These are phyloP conservation scores for Arbacia lixula DNA, from an alignment of 53 echinoderm and acorn worm genomes.

Conservation along the genomic window DNA sequence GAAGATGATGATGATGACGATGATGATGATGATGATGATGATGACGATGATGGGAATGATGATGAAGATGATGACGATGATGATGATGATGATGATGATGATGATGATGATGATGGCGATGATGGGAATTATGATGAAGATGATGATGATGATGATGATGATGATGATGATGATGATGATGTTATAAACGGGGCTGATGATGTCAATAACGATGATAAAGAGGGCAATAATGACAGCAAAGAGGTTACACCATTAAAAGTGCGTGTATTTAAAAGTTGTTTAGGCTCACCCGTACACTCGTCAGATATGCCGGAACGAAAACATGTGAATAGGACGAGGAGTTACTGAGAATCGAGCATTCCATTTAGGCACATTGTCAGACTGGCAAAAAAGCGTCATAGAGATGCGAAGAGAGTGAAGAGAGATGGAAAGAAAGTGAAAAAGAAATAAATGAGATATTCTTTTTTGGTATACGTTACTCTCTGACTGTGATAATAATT, in stretches of 20 bases:
- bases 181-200: neutral
- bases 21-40: neutral
- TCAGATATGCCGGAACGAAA: no score
- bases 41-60: neutral
- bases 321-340: no score
- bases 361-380: no score
- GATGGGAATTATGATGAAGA: neutral
- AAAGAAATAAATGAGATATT: no score
- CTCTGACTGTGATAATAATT: no score
- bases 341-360: no score
- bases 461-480: no score
- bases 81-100: neutral
- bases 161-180: neutral
- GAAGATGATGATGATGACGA: slow-evolving; percentile 1
- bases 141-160: neutral
- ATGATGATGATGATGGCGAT: neutral
- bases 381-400: no score
- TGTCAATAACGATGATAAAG: neutral
- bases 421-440: no score
- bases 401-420: no score
- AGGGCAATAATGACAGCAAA: neutral
- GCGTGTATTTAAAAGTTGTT: neutral
- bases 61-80: neutral
- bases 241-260: neutral
- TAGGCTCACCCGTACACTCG: no score